These are phyloP conservation scores for Sparus aurata DNA, from an alignment of 2,797 vertebrate genomes.

Conservation along the genomic window DNA sequence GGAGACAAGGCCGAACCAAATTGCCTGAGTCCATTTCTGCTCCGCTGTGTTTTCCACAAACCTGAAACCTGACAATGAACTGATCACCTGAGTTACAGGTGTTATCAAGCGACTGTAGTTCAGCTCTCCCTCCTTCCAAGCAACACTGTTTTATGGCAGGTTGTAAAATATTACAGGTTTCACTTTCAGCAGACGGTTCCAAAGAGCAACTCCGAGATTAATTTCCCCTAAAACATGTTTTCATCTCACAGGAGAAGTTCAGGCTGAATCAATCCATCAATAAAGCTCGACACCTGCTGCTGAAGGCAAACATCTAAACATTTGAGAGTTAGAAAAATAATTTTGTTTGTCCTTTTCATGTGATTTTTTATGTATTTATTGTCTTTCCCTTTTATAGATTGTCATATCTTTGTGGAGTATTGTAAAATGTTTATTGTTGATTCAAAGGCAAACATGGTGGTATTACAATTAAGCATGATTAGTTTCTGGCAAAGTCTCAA, in stretches of 20 bases:
- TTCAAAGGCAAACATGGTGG: too few species aligned
- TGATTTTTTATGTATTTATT: not conserved
- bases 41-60: not conserved
- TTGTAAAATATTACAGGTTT: conserved; percentile 29
- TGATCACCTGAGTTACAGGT: not conserved
- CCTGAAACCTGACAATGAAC: conserved; percentile 16
- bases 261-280: too few species aligned
- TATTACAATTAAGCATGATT: too few species aligned
- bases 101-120: not conserved
- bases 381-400: not conserved
- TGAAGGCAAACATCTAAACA: too few species aligned
- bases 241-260: too few species aligned
- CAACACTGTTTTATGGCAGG: conserved; percentile 56
- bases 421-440: too few species aligned
- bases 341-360: not conserved
- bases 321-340: too few species aligned
- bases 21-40: conserved; percentile 21
- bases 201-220: conserved; percentile 26
- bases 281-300: too few species aligned
- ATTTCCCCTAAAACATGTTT: conserved; percentile 17
- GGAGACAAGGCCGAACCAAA: not conserved
- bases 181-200: not conserved
- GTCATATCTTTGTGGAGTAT: too few species aligned
- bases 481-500: too few species aligned
- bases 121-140: too few species aligned